Evolutionary conservation across 2,888 invertebrate species (phyloP), one percentile per base, ranked within the genome.

Genomic region (Cataglyphis albicans): DNA sequence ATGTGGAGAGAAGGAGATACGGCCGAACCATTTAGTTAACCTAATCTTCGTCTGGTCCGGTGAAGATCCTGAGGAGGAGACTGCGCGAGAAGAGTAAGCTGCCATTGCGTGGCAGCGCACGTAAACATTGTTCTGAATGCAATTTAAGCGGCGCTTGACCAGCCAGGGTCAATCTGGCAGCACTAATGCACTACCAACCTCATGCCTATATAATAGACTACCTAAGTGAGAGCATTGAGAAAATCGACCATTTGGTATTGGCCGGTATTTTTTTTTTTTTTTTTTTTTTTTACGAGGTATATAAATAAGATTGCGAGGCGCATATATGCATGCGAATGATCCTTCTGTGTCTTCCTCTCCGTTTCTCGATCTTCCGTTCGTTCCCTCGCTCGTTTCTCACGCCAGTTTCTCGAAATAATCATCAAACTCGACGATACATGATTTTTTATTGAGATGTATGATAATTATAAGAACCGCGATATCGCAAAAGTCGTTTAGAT

Each of bases 121-220:
- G 83, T 65, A 84, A 90, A 87, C 86, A 88, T 90, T 90, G 90
- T 85, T 90, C 84, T 63, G 76, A 70, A 52, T 78, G 89, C 87
- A 89, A 91, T 91, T 92, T 90, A 91, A 92, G 89, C 84, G 88
- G 82, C 88, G 86, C 86, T 88, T 84, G 90, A 89, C 89, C 89
- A 85, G 73, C 29, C 84, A 25, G 86, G 92, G 91, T 92, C 91
- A 92, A 92, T 91, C 92, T 91, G 90, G 89, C 92, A 90, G 86
- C 90, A 91, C 91, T 93, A 92, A 93, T 93, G 90, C 92, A 87
- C 88, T 81, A 84, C 84, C 82, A 84, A 73, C 74, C 90, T 88
- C 89, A 87, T 88, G 89, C 84, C 90, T 88, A 83, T 87, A 85
- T 91, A 91, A 91, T 91, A 90, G 89, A 88, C 81, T 85, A 87